phyloP scores from a whole-genome alignment of 2,113 vertebrate genomes.

The Podarcis muralis region DNA sequence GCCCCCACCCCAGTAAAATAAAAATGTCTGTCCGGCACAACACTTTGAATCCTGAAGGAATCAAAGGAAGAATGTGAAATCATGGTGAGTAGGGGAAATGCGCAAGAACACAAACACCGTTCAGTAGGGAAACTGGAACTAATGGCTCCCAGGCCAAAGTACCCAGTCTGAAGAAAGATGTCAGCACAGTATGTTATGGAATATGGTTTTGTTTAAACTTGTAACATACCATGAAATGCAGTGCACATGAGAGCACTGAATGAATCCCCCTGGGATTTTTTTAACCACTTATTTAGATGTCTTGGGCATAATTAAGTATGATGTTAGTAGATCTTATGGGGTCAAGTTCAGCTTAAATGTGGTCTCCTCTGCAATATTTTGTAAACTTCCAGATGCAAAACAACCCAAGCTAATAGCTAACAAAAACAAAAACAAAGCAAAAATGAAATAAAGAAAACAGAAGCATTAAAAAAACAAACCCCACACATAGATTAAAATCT shows the following conservation, averaged over 20 bases:
- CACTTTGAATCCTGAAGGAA: slow-evolving; percentile 10
- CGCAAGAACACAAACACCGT: slow-evolving; percentile 11
- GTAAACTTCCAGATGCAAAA: not conserved
- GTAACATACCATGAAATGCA: slow-evolving; percentile 39
- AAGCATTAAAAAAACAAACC: too few relatives aligned
- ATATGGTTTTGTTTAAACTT: slow-evolving; percentile 39
- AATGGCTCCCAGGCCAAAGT: slow-evolving; percentile 29
- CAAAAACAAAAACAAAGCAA: not conserved
- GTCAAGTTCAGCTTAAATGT: slow-evolving; percentile 26
- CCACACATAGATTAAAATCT: too few relatives aligned
- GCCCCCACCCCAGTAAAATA: too few relatives aligned
- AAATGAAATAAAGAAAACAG: too few relatives aligned
- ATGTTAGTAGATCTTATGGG: slow-evolving; percentile 27
- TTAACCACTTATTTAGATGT: slow-evolving; percentile 31
- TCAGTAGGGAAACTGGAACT: slow-evolving; percentile 46
- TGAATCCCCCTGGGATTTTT: slow-evolving; percentile 21
- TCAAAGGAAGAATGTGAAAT: slow-evolving; percentile 14
- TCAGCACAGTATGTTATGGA: slow-evolving; percentile 38
- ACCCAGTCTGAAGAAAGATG: not conserved
- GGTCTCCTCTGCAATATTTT: slow-evolving; percentile 1
- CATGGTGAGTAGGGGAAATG: slow-evolving; percentile 6
- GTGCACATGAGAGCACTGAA: slow-evolving; percentile 11
- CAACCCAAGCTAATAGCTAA: not conserved
- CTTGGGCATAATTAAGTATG: slow-evolving; percentile 25
- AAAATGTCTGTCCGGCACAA: slow-evolving; percentile 7